Conservation (phyloP, 2,797 vertebrate species). For the Sebastiscus tertius region DNA sequence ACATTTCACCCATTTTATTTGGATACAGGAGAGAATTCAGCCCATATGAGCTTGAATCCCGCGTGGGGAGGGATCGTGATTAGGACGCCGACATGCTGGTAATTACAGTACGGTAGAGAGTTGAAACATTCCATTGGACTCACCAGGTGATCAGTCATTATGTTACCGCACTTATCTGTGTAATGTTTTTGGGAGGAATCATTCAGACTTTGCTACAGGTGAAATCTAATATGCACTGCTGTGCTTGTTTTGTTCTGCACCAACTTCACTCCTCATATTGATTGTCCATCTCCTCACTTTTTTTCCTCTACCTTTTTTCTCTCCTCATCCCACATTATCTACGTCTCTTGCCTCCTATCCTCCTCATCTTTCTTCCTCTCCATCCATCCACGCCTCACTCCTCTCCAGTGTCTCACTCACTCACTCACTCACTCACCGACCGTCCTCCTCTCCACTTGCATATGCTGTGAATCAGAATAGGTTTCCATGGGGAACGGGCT, state of each 20-base stretch:
- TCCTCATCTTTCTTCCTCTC: conserved; percentile 7
- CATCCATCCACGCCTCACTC: conserved; percentile 1
- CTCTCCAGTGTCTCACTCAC: conserved; percentile 20
- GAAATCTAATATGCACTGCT: not conserved
- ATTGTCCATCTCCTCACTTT: not conserved
- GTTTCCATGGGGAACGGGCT: conserved; percentile 56
- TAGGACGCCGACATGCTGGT: not conserved
- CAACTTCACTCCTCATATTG: not conserved
- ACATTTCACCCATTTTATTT: conserved; percentile 42
- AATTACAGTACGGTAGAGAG: not conserved
- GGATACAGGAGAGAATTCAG: not conserved
- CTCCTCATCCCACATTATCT: not conserved
- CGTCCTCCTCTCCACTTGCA: conserved; percentile 29
- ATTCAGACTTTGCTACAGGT: not conserved
- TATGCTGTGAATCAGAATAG: conserved; percentile 58
- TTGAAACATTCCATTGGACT: conserved; percentile 1
- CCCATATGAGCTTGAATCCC: not conserved
- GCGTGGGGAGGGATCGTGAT: not conserved
- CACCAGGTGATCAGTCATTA: conserved; percentile 12
- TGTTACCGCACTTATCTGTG: not conserved
- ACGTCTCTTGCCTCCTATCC: not conserved
- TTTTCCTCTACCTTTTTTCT: not conserved
- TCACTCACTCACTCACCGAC: conserved; percentile 9
- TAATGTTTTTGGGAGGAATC: not conserved
- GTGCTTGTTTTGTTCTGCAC: not conserved